These are phyloP conservation scores for Baronia brevicornis DNA, from an alignment of 2,888 invertebrate genomes.

Conservation along the genomic window DNA sequence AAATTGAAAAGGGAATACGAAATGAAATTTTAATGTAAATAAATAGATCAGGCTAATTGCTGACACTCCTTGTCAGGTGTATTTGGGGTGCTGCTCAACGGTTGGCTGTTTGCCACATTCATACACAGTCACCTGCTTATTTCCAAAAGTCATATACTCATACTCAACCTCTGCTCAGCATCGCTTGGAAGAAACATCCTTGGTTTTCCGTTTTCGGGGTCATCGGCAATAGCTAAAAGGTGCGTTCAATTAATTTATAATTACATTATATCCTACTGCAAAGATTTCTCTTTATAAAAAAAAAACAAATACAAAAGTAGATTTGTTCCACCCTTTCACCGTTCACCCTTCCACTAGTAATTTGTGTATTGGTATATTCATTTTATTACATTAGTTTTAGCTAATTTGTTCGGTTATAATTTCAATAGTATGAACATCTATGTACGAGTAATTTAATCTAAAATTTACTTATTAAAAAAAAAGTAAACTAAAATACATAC, in stretches of 20 bases:
- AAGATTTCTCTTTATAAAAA: too few relatives aligned
- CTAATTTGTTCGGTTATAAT: too few relatives aligned
- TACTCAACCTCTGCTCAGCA: slow-evolving; percentile 70
- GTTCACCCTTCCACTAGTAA: too few relatives aligned
- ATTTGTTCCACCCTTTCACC: too few relatives aligned
- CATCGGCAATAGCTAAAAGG: slow-evolving; percentile 72
- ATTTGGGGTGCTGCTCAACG: slow-evolving; percentile 72
- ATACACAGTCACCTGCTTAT: slow-evolving; percentile 71
- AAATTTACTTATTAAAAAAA: too few relatives aligned
- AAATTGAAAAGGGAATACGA: too few relatives aligned
- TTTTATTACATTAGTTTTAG: too few relatives aligned
- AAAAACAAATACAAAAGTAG: too few relatives aligned
- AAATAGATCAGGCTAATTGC: slow-evolving; percentile 6
- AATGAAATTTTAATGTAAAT: not conserved
- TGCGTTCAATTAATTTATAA: slow-evolving; percentile 21
- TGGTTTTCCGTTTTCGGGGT: slow-evolving; percentile 71
- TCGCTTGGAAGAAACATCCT: slow-evolving; percentile 69
- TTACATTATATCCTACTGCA: not conserved
- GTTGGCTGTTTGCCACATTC: slow-evolving; percentile 73
- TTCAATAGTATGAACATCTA: too few relatives aligned
- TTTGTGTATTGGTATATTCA: too few relatives aligned
- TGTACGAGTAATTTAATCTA: too few relatives aligned
- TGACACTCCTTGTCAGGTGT: slow-evolving; percentile 49
- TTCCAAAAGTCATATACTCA: slow-evolving; percentile 69
- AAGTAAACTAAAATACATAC: too few relatives aligned